These are phyloP conservation scores for Prorops nasuta DNA, from an alignment of 1,140 invertebrate species.

Conservation along the genomic window DNA sequence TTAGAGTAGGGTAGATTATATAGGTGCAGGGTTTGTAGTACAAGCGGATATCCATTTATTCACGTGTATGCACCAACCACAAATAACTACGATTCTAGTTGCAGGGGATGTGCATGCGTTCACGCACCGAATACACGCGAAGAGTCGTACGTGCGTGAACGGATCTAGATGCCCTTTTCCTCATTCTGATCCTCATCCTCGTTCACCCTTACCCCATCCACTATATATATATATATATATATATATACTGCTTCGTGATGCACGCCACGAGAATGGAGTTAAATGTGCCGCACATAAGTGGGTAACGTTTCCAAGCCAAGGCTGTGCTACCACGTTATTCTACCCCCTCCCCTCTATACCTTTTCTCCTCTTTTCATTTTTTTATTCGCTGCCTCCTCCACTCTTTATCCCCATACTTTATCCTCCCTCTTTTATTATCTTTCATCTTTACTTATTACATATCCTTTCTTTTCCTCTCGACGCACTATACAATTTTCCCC, in stretches of 20 bases:
- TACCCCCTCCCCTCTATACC: slow-evolving; percentile 1
- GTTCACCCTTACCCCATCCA: too few species aligned
- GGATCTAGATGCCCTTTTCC: too few species aligned
- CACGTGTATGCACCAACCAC: slow-evolving; percentile 13
- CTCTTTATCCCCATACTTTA: slow-evolving; percentile 2
- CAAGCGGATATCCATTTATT: slow-evolving; percentile 22
- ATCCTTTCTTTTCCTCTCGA: too few species aligned
- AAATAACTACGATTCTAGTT: slow-evolving; percentile 19
- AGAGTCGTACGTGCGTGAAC: neutral
- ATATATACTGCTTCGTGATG: neutral
- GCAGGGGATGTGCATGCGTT: too few species aligned
- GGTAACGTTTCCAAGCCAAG: slow-evolving; percentile 30
- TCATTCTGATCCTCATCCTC: too few species aligned
- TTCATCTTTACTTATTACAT: too few species aligned
- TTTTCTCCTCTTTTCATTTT: slow-evolving; percentile 12
- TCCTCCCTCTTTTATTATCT: neutral
- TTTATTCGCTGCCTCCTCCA: slow-evolving; percentile 3
- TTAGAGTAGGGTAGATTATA: too few species aligned
- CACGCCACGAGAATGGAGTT: slow-evolving; percentile 30
- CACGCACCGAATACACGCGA: neutral
- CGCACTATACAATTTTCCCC: too few species aligned
- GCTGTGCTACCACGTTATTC: slow-evolving; percentile 21
- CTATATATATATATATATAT: neutral
- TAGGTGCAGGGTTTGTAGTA: slow-evolving; percentile 32
- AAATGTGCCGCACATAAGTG: slow-evolving; percentile 42